Evolutionary conservation across 2,113 vertebrate genomes (phyloP).

Genomic region (Dolichallabes microphthalmus): DNA sequence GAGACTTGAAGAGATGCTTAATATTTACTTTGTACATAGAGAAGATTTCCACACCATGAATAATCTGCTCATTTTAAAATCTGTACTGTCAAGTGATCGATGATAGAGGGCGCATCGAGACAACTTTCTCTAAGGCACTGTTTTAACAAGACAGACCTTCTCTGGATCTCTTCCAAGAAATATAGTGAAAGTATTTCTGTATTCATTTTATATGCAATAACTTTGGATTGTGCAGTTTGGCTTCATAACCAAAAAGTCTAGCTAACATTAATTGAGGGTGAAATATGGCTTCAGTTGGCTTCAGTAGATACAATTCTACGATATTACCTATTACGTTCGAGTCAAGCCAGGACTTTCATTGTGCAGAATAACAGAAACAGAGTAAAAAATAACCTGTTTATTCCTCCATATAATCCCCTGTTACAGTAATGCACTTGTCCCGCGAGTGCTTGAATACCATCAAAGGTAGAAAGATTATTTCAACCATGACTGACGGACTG

Average conservation of each 20-base stretch:
- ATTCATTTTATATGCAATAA: background rate
- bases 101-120: constrained; percentile 17
- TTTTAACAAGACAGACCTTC: background rate
- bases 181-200: background rate
- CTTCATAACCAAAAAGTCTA: no score
- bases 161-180: background rate
- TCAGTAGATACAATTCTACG: no score
- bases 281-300: background rate
- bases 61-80: background rate
- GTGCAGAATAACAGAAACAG: no score
- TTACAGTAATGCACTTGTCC: no score
- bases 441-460: no score
- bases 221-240: background rate
- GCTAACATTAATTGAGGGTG: background rate
- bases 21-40: background rate
- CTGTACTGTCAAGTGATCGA: background rate
- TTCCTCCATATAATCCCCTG: no score
- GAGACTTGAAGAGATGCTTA: background rate
- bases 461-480: no score
- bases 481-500: no score
- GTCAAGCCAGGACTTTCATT: no score
- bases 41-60: background rate
- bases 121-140: background rate
- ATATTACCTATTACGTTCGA: no score
- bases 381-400: no score